Evolutionary conservation across 2,113 vertebrate species (phyloP), one percentile per base, ranked within the genome.

Genomic region (Mobula hypostoma): DNA sequence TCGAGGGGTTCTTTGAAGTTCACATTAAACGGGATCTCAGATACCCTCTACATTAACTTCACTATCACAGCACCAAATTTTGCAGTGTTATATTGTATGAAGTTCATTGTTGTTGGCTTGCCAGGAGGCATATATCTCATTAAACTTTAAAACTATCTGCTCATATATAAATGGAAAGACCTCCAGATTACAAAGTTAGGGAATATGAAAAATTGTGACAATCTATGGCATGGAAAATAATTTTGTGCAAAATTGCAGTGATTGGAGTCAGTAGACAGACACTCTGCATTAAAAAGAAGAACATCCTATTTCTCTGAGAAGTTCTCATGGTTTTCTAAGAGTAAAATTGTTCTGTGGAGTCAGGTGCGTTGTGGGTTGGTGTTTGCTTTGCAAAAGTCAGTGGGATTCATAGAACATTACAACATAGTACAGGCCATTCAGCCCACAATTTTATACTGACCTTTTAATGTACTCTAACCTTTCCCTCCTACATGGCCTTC

Each of bases 111-210:
- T 94, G 94, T 90, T 94, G 92, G 87, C 94, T 72, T 95, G 91
- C 94, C 93, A 93, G 95, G 94, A 94, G 40, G 58, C 63, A 78
- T 24, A 94, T 94, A 68, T 48, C 93, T 91, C 94, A 91, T 95
- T 95, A 94, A 94, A 94, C 70, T 94, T 74, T 94, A 94, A 94
- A 94, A 76, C 85, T 83, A 94, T 94, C 77, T 90, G 94, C 72
- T 74, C 70, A 85, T 93, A 91, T 94, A 83, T 87, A 95, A 94
- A 94, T 56, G 83, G 94, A 94, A 94, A 48, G 68, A 92, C 92
- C 94, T 94, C 94, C 91, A 95, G 79, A 68, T 94, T 95, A 94
- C 94, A 94, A 94, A 94, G 76, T 88, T 56, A 27, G 56, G 48
- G 91, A 94, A 94, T 80, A 87, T 95, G 95, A 94, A 90, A 66